Conservation (phyloP, 2,888 invertebrate species). For the Diarsia brunnea region DNA sequence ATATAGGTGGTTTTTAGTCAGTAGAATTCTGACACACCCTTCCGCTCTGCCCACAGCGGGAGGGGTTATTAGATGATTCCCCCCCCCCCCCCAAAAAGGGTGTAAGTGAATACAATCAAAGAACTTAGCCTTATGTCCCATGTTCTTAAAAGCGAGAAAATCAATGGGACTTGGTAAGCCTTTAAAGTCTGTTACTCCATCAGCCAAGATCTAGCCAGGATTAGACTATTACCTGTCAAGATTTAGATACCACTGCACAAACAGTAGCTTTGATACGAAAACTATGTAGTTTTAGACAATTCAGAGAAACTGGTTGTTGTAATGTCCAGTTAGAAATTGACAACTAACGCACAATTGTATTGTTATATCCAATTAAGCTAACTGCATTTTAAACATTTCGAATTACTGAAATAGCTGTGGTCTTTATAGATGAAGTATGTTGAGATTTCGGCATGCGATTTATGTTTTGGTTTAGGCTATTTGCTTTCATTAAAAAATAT, state of each 20-base stretch:
- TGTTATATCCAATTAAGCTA: slow-evolving; percentile 50
- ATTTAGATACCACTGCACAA: slow-evolving; percentile 57
- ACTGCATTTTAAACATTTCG: slow-evolving; percentile 30
- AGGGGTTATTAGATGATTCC: no score
- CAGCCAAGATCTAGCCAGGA: slow-evolving; percentile 62
- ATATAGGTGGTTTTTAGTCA: no score
- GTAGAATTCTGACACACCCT: no score
- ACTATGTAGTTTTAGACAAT: slow-evolving; percentile 48
- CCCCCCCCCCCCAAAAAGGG: no score
- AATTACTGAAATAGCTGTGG: slow-evolving; percentile 18
- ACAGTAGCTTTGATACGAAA: slow-evolving; percentile 37
- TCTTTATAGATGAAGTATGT: background rate
- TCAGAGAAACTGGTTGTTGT: slow-evolving; percentile 48
- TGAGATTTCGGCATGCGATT: background rate
- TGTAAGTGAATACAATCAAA: slow-evolving; percentile 24
- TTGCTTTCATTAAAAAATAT: background rate
- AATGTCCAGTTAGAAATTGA: slow-evolving; percentile 44
- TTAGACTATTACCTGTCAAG: slow-evolving; percentile 72
- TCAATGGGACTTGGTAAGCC: slow-evolving; percentile 59
- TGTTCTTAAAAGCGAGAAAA: slow-evolving; percentile 48
- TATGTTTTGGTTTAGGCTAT: background rate
- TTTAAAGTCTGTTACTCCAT: slow-evolving; percentile 50
- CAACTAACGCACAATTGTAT: slow-evolving; percentile 44
- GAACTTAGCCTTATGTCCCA: slow-evolving; percentile 1
- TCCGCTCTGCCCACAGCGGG: no score